phyloP scores from a whole-genome alignment of 92 coral and sea anemone species.

The Ricordea florida region DNA sequence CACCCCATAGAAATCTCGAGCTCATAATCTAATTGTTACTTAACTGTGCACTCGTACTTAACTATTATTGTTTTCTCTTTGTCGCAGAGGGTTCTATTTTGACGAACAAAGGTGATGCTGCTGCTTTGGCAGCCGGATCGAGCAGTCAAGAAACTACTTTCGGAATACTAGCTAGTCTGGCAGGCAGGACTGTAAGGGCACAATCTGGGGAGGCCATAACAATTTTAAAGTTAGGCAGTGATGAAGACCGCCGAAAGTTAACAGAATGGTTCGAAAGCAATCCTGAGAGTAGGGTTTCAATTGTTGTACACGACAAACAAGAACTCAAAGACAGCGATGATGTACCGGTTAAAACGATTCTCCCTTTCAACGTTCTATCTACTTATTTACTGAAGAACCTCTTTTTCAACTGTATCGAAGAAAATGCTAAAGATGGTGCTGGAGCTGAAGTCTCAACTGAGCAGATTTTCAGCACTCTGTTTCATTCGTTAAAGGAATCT shows the following conservation, averaged over 20 bases:
- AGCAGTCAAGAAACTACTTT: not conserved
- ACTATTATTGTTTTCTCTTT: not conserved
- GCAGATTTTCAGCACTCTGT: constrained; percentile 18
- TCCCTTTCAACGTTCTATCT: constrained; percentile 26
- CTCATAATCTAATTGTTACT: not conserved
- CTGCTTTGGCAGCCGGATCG: not conserved
- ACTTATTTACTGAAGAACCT: constrained; percentile 45
- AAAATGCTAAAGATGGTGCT: not conserved
- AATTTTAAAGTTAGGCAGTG: not conserved
- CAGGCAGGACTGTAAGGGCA: not conserved
- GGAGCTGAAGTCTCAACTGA: constrained; percentile 26
- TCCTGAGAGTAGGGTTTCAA: not conserved
- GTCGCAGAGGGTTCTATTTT: not conserved
- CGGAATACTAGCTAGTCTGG: not conserved
- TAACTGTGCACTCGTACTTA: not conserved
- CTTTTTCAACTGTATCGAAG: constrained; percentile 50
- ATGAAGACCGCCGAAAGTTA: not conserved
- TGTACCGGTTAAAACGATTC: constrained; percentile 12
- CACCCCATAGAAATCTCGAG: no score
- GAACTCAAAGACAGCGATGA: constrained; percentile 4
- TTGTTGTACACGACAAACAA: not conserved
- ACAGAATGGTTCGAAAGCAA: not conserved
- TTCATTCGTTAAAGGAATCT: not conserved
- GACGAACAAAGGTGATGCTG: not conserved
- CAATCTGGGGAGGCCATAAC: not conserved